Conservation (phyloP, 1,140 invertebrate genomes). For the Lysiphlebus fabarum region DNA sequence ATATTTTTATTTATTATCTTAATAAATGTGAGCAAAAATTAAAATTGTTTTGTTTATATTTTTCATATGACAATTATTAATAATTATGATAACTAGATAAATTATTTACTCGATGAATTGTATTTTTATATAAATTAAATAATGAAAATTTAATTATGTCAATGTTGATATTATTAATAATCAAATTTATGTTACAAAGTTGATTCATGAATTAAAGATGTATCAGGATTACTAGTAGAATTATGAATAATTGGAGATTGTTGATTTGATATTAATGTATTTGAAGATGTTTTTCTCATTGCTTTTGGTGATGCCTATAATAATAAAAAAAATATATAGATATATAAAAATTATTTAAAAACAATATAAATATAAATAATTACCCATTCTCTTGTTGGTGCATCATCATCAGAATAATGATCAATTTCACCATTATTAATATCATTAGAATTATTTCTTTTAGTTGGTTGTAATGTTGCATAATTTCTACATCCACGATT, state of each 20-base stretch:
- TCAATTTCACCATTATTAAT: constrained; percentile 47
- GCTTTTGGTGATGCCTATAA: constrained; percentile 48
- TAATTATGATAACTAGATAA: no score
- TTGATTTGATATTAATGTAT: constrained; percentile 42
- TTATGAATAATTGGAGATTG: constrained; percentile 40
- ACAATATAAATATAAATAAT: constrained; percentile 2
- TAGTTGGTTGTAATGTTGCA: constrained; percentile 50
- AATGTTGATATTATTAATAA: constrained; percentile 28
- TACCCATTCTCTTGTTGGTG: constrained; percentile 49
- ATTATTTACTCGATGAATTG: no score
- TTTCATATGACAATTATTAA: no score
- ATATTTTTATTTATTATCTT: no score
- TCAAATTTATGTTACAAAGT: constrained; percentile 46
- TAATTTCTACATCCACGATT: constrained; percentile 50
- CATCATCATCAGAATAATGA: constrained; percentile 53
- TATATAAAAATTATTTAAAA: neutral
- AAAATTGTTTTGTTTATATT: no score
- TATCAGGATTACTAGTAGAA: constrained; percentile 40
- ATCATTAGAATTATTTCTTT: constrained; percentile 49
- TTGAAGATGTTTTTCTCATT: constrained; percentile 46
- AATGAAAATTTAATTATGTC: constrained; percentile 1
- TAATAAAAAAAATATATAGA: constrained; percentile 11
- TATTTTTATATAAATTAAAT: neutral
- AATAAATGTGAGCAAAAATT: no score
- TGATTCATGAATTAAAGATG: constrained; percentile 49